A percentile compares a stretch with the other conserved stretches of the same genome.
phyloP scores from a whole-genome alignment of 2,113 vertebrate species.

The Scalopus aquaticus region DNA sequence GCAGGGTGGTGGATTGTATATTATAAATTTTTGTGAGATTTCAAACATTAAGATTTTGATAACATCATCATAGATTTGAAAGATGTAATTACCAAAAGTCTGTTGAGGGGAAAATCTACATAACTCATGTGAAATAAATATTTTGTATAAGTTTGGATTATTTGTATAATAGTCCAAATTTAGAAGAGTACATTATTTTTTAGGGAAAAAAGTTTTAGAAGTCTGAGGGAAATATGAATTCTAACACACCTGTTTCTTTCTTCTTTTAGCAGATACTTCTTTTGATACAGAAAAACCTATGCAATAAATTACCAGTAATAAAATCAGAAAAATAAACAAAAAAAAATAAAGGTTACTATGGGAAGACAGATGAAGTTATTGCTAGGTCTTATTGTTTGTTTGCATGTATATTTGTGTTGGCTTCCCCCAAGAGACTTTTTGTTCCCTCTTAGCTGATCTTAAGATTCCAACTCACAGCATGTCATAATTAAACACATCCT shows the following conservation, averaged over 20 bases:
- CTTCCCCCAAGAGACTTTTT: not conserved
- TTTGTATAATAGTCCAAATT: not conserved
- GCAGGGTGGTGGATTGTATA: not conserved
- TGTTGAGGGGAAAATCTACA: not conserved
- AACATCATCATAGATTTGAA: not conserved
- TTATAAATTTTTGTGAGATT: not conserved
- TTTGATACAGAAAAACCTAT: not conserved
- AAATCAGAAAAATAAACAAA: not conserved
- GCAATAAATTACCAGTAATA: not conserved
- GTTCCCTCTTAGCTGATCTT: slow-evolving; percentile 9
- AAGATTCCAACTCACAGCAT: slow-evolving; percentile 32
- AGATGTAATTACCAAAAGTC: not conserved
- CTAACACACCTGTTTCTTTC: not conserved
- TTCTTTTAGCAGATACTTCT: not conserved
- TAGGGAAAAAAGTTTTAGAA: not conserved
- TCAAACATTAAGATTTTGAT: not conserved
- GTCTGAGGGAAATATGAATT: not conserved
- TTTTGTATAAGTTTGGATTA: not conserved
- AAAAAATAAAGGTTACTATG: not conserved
- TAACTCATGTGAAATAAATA: not conserved
- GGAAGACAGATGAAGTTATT: not conserved
- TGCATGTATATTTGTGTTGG: not conserved
- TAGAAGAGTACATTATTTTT: not conserved
- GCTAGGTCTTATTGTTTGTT: not conserved
- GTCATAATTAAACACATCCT: slow-evolving; percentile 60